Conservation (phyloP, 2,113 vertebrate genomes). For the Acinonyx jubatus region DNA sequence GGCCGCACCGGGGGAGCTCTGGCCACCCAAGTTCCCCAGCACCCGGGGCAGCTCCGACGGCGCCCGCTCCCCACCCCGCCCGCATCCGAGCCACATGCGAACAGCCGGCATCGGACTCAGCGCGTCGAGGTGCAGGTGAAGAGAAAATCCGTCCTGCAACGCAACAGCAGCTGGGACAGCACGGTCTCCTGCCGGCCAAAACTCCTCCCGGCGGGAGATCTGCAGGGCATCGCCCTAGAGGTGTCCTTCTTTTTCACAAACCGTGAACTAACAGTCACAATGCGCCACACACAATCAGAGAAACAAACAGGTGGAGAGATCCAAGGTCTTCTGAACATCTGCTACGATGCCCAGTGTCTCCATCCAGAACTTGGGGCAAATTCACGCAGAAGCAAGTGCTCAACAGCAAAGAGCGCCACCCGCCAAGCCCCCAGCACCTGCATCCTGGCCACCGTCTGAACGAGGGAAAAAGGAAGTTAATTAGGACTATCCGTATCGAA, state of each 20-base stretch:
- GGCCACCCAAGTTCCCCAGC: neutral
- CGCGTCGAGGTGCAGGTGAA: rapidly evolving
- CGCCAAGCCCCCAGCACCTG: neutral
- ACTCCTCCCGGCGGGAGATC: neutral
- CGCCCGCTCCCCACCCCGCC: neutral
- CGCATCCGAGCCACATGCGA: rapidly evolving
- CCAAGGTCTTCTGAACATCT: neutral
- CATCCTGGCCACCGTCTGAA: neutral
- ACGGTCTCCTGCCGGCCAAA: neutral
- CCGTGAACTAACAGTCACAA: too few species aligned
- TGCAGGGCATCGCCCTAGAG: rapidly evolving
- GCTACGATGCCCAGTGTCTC: too few species aligned
- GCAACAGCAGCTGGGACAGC: neutral
- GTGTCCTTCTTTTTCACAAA: neutral
- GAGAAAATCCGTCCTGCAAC: neutral
- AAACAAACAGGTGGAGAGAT: neutral
- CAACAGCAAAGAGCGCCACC: neutral
- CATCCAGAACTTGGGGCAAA: neutral
- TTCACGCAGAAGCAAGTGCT: neutral
- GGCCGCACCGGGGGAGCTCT: neutral
- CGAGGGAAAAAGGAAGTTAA: neutral
- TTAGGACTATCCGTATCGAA: rapidly evolving
- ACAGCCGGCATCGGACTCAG: neutral
- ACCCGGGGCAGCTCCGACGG: neutral
- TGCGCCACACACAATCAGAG: neutral